Percentiles rank a stretch among this genome's conserved stretches.
phyloP scores from a whole-genome alignment of 2,888 invertebrate genomes.

The Philonicus albiceps region DNA sequence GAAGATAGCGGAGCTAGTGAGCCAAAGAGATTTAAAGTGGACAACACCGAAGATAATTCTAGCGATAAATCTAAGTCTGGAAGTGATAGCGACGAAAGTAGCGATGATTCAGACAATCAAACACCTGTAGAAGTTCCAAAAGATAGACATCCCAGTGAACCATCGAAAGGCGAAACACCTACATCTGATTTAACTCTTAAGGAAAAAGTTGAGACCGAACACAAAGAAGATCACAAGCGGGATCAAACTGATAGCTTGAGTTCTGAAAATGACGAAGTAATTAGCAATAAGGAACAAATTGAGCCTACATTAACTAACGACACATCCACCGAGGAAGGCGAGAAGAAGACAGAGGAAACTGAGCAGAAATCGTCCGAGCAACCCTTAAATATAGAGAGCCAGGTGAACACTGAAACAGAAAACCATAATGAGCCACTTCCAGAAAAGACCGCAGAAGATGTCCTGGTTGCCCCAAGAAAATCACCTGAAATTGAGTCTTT shows the following conservation, averaged over 20 bases:
- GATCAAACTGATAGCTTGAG: neutral
- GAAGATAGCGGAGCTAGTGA: constrained; percentile 34
- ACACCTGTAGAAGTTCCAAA: neutral
- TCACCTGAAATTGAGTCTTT: neutral
- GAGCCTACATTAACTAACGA: neutral
- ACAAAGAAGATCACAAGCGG: neutral
- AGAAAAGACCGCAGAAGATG: neutral
- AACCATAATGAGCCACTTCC: neutral
- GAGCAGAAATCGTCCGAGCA: neutral
- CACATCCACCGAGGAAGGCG: neutral
- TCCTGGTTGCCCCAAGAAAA: neutral
- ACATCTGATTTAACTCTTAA: neutral
- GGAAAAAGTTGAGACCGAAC: neutral
- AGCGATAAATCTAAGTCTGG: constrained; percentile 21
- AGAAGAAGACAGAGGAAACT: neutral
- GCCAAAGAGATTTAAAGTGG: constrained; percentile 12
- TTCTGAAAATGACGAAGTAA: neutral
- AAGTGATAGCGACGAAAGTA: constrained; percentile 51
- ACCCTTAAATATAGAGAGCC: neutral
- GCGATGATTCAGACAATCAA: constrained; percentile 54
- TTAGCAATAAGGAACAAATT: neutral
- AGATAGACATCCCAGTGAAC: neutral
- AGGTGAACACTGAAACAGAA: neutral
- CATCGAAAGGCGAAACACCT: neutral
- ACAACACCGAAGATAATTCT: neutral